A percentile compares a stretch with the other conserved stretches of the same genome.
Evolutionary conservation across 2,888 invertebrate genomes (phyloP).

Genomic region (Ornithoptera alexandrae): DNA sequence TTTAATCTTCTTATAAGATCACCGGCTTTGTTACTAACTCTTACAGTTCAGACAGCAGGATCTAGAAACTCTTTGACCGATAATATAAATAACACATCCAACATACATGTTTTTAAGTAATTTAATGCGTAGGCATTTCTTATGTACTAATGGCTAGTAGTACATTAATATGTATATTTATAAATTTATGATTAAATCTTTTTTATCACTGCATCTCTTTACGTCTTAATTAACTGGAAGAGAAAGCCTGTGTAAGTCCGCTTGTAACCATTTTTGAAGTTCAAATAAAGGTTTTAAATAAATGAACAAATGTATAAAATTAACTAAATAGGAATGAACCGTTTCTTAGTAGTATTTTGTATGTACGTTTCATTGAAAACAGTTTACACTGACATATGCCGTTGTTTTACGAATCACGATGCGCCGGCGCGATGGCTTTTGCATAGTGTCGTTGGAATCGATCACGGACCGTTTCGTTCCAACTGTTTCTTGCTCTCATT

Average conservation of each 20-base stretch:
- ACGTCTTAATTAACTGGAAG: too few species aligned
- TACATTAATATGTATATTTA: too few species aligned
- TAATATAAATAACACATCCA: too few species aligned
- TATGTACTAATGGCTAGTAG: too few species aligned
- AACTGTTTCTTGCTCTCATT: constrained; percentile 49
- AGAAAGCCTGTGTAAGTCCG: too few species aligned
- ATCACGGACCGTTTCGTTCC: constrained; percentile 52
- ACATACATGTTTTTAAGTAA: too few species aligned
- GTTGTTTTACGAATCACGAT: constrained; percentile 55
- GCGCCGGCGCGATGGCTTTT: constrained; percentile 58
- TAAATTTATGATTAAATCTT: too few species aligned
- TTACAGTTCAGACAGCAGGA: neutral
- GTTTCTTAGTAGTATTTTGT: constrained; percentile 36
- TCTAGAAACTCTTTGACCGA: too few species aligned
- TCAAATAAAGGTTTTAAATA: too few species aligned
- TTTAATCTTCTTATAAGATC: constrained; percentile 10
- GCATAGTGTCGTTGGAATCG: constrained; percentile 49
- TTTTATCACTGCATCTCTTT: too few species aligned
- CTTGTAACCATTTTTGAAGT: too few species aligned
- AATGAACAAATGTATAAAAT: neutral
- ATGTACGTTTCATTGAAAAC: constrained; percentile 18
- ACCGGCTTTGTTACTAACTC: neutral
- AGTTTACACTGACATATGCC: constrained; percentile 41
- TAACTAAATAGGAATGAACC: constrained; percentile 27
- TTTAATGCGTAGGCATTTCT: too few species aligned